These are phyloP conservation scores for Myotis pilosus DNA, from an alignment of 2,797 vertebrate species.

Conservation along the genomic window DNA sequence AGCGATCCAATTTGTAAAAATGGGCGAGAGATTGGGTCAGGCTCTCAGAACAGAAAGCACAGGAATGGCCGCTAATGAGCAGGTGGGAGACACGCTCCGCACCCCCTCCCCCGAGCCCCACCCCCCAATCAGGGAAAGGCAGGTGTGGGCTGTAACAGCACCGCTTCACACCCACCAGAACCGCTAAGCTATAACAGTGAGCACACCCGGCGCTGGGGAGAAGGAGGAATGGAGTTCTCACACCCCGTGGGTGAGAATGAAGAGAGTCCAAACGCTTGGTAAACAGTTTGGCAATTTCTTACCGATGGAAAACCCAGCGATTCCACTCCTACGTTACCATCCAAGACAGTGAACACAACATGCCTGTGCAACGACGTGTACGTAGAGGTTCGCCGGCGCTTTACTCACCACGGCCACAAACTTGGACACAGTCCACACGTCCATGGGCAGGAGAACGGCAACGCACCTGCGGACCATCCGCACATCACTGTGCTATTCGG, in stretches of 20 bases:
- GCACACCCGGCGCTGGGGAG: neutral
- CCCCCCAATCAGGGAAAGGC: too few species aligned
- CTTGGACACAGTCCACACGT: neutral
- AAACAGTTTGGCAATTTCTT: neutral
- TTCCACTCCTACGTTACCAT: too few species aligned
- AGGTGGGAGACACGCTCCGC: neutral
- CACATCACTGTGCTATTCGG: accelerated
- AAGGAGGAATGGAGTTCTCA: neutral
- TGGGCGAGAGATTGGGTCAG: accelerated
- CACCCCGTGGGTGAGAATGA: neutral
- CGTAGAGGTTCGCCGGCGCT: neutral
- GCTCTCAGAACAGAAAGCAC: neutral
- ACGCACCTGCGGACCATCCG: too few species aligned
- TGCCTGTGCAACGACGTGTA: neutral
- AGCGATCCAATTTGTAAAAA: neutral
- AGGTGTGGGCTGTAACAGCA: neutral
- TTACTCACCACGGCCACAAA: neutral
- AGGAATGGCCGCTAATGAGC: neutral
- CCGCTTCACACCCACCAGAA: neutral
- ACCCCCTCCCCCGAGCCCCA: too few species aligned
- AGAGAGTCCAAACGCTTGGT: neutral
- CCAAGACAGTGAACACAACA: neutral
- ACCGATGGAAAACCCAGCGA: neutral
- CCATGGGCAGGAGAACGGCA: neutral
- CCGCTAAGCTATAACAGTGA: neutral